Conservation (phyloP, 2,797 vertebrate species). For the Neomorphus geoffroyi region DNA sequence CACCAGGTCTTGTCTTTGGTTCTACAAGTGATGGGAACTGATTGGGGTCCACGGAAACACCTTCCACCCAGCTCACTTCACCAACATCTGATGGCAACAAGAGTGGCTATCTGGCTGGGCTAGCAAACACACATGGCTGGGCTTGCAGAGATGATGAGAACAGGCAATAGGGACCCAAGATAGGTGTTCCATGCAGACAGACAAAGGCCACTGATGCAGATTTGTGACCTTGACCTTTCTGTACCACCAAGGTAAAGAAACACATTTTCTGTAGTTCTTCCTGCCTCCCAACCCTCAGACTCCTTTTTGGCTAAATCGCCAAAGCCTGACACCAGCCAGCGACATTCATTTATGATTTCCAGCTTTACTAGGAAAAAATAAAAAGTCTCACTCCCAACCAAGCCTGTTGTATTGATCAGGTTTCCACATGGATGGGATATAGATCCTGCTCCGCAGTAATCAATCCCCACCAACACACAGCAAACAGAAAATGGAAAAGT, state of each 20-base stretch:
- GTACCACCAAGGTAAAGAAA: neutral
- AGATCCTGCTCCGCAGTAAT: neutral
- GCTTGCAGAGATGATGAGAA: neutral
- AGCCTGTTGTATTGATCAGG: neutral
- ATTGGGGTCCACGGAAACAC: neutral
- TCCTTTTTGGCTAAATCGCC: neutral
- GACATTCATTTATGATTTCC: neutral
- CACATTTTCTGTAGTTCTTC: neutral
- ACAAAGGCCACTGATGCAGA: neutral
- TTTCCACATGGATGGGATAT: neutral
- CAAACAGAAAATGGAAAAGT: neutral
- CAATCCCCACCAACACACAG: neutral
- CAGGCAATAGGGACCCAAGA: neutral
- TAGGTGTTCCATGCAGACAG: neutral
- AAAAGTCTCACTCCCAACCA: rapidly evolving
- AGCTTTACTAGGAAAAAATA: neutral
- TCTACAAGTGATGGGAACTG: neutral
- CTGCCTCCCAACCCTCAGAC: neutral
- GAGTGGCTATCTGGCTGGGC: neutral
- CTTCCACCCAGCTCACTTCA: neutral
- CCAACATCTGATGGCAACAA: neutral
- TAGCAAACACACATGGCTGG: neutral
- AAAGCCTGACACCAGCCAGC: neutral
- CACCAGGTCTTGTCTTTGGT: neutral
- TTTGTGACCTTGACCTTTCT: neutral